phyloP scores from a whole-genome alignment of 2,113 vertebrate genomes.

The Dryoscopus gambensis region DNA sequence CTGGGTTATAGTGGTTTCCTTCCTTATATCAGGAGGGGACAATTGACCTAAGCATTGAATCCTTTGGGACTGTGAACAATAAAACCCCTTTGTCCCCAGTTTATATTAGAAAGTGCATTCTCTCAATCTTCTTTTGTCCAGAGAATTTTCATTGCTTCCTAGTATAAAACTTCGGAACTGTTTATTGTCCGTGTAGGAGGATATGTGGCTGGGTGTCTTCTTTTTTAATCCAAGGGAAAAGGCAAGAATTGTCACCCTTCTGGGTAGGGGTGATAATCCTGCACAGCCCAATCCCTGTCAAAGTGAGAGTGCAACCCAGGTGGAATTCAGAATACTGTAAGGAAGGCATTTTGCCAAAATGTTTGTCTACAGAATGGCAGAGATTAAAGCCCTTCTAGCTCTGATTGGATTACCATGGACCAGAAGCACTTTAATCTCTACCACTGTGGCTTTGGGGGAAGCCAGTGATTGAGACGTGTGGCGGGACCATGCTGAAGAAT shows the following conservation, averaged over 20 bases:
- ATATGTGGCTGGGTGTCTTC: background rate
- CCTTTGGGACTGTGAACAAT: background rate
- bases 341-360: constrained; percentile 55
- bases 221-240: background rate
- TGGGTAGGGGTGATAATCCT: background rate
- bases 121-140: background rate
- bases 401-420: constrained; percentile 65
- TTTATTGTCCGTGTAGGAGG: background rate
- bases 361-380: constrained; percentile 34
- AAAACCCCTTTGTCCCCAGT: background rate
- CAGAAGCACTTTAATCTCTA: constrained; percentile 64
- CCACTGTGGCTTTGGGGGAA: constrained; percentile 16
- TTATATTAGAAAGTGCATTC: background rate
- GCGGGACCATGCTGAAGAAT: constrained; percentile 23
- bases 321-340: background rate
- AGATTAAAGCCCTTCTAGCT: constrained; percentile 42
- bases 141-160: background rate
- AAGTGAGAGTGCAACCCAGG: background rate
- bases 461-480: constrained; percentile 16
- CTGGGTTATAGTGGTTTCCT: background rate
- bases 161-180: background rate
- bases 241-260: background rate
- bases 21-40: background rate
- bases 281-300: background rate
- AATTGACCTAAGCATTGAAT: background rate